A percentile compares a stretch with the other conserved stretches of the same genome.
phyloP scores from a whole-genome alignment of 1,140 invertebrate species.

The Dolichoris vasculosae region DNA sequence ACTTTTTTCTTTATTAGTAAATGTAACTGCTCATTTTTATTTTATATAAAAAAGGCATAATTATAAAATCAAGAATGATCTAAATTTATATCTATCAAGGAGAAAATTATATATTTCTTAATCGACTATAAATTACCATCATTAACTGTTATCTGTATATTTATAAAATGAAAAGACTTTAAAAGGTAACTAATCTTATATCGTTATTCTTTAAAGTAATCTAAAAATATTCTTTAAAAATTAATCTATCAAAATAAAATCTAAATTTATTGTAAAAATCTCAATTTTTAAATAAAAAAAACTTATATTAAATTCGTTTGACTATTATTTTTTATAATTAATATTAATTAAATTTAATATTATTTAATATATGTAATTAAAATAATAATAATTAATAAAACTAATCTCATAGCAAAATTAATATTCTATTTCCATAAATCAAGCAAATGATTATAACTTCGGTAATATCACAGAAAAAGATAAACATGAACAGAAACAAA shows the following conservation, averaged over 20 bases:
- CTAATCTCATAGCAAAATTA: not conserved
- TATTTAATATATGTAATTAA: not conserved
- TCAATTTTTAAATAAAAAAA: too few relatives aligned
- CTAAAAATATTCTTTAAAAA: too few relatives aligned
- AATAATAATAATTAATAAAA: not conserved
- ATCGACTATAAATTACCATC: not conserved
- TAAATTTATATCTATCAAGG: not conserved
- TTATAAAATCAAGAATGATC: not conserved
- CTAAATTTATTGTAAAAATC: too few relatives aligned
- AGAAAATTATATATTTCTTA: not conserved
- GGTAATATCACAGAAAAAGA: not conserved
- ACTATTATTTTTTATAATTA: too few relatives aligned
- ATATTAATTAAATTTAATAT: not conserved
- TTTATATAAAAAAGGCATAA: not conserved
- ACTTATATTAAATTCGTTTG: too few relatives aligned
- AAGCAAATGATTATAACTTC: not conserved
- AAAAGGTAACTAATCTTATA: not conserved
- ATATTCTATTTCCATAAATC: not conserved
- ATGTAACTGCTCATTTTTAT: not conserved
- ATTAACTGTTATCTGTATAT: too few relatives aligned
- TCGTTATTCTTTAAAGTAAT: not conserved
- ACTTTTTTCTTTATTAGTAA: not conserved
- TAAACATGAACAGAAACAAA: not conserved
- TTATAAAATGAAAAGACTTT: not conserved
- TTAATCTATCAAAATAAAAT: too few relatives aligned